Percentiles rank a stretch among this genome's conserved stretches.
phyloP scores from a whole-genome alignment of 2,113 vertebrate species.

The Neodon shergylaensis region DNA sequence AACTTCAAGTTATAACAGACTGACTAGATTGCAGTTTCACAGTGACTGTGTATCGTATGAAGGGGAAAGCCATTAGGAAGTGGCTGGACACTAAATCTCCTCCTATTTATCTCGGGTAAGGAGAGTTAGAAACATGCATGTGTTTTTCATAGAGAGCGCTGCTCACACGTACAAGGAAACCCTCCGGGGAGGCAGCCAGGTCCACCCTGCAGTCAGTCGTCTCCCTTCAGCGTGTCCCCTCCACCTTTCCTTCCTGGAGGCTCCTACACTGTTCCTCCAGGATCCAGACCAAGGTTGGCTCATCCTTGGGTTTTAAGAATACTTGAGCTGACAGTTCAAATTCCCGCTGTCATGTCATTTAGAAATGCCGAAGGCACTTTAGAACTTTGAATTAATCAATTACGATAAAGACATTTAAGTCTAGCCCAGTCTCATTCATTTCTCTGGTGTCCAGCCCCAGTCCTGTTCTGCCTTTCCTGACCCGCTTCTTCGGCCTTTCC shows the following conservation, averaged over 20 bases:
- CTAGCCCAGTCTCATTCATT: not conserved
- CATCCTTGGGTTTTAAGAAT: not conserved
- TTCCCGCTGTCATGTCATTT: not conserved
- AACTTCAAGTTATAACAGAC: conserved; percentile 37
- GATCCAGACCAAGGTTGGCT: not conserved
- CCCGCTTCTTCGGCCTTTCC: not conserved
- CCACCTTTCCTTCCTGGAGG: not conserved
- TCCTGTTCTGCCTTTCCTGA: not conserved
- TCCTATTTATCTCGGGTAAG: conserved; percentile 32
- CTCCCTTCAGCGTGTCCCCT: not conserved
- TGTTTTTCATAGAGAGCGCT: not conserved
- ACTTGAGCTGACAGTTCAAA: not conserved
- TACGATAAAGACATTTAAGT: not conserved
- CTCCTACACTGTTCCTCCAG: not conserved
- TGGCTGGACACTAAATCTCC: not conserved
- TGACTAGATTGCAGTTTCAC: conserved; percentile 26
- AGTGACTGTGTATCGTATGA: not conserved
- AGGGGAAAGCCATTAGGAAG: conserved; percentile 9
- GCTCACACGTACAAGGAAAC: not conserved
- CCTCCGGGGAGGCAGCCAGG: not conserved
- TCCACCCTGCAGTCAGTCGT: not conserved
- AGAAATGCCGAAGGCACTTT: not conserved
- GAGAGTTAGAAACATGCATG: not conserved
- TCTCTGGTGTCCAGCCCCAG: not conserved
- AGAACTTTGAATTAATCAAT: not conserved